Evolutionary conservation across 1,140 invertebrate species (phyloP), one percentile per base, ranked within the genome.

Genomic region (Akabosia matsudoensis): DNA sequence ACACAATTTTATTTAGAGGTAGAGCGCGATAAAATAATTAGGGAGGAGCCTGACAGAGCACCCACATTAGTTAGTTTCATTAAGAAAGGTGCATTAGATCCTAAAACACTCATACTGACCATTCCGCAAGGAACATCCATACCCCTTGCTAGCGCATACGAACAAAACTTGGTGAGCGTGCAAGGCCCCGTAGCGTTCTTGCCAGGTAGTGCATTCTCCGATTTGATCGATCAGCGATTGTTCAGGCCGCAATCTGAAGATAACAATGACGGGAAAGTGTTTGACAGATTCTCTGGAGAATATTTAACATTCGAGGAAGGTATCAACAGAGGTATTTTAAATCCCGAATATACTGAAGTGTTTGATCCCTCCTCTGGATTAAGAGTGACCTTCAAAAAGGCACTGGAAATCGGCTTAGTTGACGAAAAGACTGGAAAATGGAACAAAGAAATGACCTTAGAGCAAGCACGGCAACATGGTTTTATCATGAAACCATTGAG

Each of bases 401-500:
- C 96, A 7, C 85, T 97, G 61, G 85, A 90, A 33, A 86, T 86
- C 80, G 91, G 92, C 72, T 88, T 96, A 28, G 86, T 97, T 28
- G 91, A 94, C 86, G 87, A 90, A 1, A 91, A 93, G 83, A 87
- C 89, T 74, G 92, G 93, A 76, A 16, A 72, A 10, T 84, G 92
- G 74, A 90, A 96, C 81, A 88, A 88, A 80, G 82, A 90, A 61
- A 90, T 88, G 34, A 87, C 90, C 34, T 90, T 96, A 56, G 88
- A 89, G 78, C 92, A 96, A 83, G 96, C 96, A 37, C 87, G 90
- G 75, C 88, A 90, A 78, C 88, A 92, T 74, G 89, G 91, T 70
- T 86, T 94, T 33, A 92, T 98, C 76, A 88, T 91, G 26, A 95
- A 94, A 86, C 96, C 96, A 0, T 89, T 95, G 86, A 95, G 94